Conservation (phyloP, 2,797 vertebrate genomes). For the Anabacerthia variegaticeps region DNA sequence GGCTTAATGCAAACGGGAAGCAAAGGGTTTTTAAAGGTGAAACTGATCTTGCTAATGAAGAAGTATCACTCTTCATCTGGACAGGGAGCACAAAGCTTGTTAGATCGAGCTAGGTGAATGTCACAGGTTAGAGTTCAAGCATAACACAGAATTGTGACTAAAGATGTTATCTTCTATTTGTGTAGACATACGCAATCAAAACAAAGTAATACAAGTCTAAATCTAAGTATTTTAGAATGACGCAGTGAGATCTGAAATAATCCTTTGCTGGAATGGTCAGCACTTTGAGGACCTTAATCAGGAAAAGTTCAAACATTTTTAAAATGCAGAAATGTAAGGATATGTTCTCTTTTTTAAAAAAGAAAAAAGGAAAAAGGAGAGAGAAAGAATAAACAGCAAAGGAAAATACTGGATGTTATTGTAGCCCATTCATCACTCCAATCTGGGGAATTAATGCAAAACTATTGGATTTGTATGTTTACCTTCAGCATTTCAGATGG, state of each 20-base stretch:
- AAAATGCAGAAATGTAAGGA: background rate
- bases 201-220: slow-evolving; percentile 19
- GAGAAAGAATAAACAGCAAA: background rate
- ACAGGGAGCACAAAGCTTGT: slow-evolving; percentile 70
- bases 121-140: slow-evolving; percentile 75
- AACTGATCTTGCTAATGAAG: slow-evolving; percentile 81
- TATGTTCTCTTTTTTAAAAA: too few relatives aligned
- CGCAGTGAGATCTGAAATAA: slow-evolving; percentile 11
- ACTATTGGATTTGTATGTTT: background rate
- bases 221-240: slow-evolving; percentile 26
- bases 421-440: background rate
- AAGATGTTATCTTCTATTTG: slow-evolving; percentile 75
- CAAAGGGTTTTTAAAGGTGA: slow-evolving; percentile 77
- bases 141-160: slow-evolving; percentile 65
- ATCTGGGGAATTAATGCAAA: background rate
- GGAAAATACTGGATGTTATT: background rate
- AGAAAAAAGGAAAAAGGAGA: background rate
- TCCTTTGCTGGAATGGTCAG: background rate
- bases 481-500: background rate
- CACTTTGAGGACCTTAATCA: background rate
- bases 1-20: slow-evolving; percentile 77
- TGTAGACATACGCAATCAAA: slow-evolving; percentile 47
- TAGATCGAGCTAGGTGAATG: slow-evolving; percentile 77
- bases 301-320: background rate
- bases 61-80: slow-evolving; percentile 73